Evolutionary conservation across 2,888 invertebrate genomes (phyloP).

Genomic region (Lycaena phlaeas): DNA sequence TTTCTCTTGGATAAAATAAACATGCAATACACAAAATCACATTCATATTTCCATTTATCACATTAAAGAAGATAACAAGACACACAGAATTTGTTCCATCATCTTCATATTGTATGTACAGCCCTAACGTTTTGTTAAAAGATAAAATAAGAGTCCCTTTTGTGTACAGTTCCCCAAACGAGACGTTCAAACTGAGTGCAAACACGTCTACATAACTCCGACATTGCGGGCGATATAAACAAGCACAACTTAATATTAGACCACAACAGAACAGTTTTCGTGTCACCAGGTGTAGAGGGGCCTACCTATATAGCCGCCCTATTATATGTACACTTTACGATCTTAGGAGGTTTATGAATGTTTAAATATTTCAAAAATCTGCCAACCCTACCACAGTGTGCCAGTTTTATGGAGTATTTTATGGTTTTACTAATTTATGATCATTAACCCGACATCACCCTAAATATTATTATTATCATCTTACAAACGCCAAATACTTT

Average conservation of each 20-base stretch:
- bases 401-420: too few species aligned
- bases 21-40: too few species aligned
- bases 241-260: constrained; percentile 52
- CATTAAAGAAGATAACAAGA: too few species aligned
- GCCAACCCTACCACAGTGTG: constrained; percentile 11
- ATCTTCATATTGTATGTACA: too few species aligned
- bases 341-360: constrained; percentile 53
- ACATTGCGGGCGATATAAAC: constrained; percentile 34
- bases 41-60: too few species aligned
- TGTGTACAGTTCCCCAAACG: constrained; percentile 22
- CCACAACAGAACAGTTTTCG: constrained; percentile 48
- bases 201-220: constrained; percentile 29
- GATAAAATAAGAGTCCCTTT: neutral
- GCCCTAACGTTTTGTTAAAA: neutral
- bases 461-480: too few species aligned
- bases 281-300: constrained; percentile 60
- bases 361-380: constrained; percentile 62
- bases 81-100: too few species aligned
- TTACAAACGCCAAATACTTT: too few species aligned
- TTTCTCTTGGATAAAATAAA: too few species aligned
- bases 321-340: constrained; percentile 58
- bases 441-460: too few species aligned
- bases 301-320: constrained; percentile 48
- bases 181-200: constrained; percentile 27
- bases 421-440: too few species aligned